Evolutionary conservation across 2,113 vertebrate species (phyloP).

Genomic region (Toxostoma redivivum): DNA sequence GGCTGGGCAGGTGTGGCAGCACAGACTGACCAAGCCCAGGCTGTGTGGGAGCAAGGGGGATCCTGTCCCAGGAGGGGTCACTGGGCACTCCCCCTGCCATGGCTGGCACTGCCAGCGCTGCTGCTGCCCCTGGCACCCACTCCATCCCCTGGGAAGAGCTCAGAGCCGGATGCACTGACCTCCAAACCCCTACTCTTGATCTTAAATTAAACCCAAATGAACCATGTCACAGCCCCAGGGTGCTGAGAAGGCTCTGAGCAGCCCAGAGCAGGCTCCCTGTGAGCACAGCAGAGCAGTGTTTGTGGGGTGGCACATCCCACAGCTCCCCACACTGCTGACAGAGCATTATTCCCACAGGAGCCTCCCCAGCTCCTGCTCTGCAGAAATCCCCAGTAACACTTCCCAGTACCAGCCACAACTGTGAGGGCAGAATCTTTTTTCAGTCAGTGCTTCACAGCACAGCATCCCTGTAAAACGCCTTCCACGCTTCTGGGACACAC

Average conservation of each 20-base stretch:
- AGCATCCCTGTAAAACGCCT: neutral
- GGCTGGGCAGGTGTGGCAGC: too few species aligned
- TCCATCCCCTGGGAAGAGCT: neutral
- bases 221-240: neutral
- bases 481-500: neutral
- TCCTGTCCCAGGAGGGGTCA: neutral
- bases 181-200: neutral
- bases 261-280: neutral
- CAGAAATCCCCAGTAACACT: slow-evolving; percentile 1
- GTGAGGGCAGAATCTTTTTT: neutral
- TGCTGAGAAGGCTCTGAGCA: neutral
- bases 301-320: too few species aligned
- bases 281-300: neutral
- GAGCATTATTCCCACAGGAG: too few species aligned
- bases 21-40: neutral
- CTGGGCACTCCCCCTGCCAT: accelerated
- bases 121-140: neutral
- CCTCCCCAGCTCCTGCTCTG: neutral
- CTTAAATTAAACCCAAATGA: neutral
- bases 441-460: neutral
- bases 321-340: too few species aligned
- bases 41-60: neutral
- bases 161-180: neutral
- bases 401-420: slow-evolving; percentile 18
- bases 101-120: neutral